Percentiles rank a stretch among this genome's conserved stretches.
phyloP scores from a whole-genome alignment of 2,113 vertebrate species.

The Spilogale gracilis region DNA sequence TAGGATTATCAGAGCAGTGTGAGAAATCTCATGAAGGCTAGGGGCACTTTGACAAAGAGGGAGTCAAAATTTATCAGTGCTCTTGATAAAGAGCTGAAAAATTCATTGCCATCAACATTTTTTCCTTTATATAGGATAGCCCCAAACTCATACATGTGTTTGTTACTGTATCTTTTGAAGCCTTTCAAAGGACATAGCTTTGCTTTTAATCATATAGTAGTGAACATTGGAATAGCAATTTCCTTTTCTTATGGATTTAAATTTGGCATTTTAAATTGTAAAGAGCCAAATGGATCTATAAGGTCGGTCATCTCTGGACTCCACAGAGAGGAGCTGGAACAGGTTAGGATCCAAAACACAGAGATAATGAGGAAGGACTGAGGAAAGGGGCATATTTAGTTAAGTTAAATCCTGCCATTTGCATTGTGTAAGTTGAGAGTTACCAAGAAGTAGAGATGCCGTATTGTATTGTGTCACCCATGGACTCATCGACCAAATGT shows the following conservation, averaged over 20 bases:
- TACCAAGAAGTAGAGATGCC: background rate
- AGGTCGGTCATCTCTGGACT: background rate
- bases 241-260: background rate
- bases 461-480: background rate
- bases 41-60: background rate
- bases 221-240: slow-evolving; percentile 23
- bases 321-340: background rate
- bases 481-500: background rate
- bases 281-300: background rate
- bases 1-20: background rate
- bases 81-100: background rate
- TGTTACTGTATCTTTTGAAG: slow-evolving; percentile 12
- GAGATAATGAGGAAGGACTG: slow-evolving; percentile 2
- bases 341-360: background rate
- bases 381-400: background rate
- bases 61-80: background rate
- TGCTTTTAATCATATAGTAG: slow-evolving; percentile 39
- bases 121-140: background rate
- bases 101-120: background rate
- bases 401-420: background rate
- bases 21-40: background rate
- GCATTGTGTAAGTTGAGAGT: background rate
- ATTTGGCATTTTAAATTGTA: background rate
- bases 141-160: background rate
- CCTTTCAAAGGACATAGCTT: slow-evolving; percentile 25